A percentile compares a stretch with the other conserved stretches of the same genome.
Evolutionary conservation across 2,113 vertebrate genomes (phyloP).

Genomic region (Cinclus cinclus): DNA sequence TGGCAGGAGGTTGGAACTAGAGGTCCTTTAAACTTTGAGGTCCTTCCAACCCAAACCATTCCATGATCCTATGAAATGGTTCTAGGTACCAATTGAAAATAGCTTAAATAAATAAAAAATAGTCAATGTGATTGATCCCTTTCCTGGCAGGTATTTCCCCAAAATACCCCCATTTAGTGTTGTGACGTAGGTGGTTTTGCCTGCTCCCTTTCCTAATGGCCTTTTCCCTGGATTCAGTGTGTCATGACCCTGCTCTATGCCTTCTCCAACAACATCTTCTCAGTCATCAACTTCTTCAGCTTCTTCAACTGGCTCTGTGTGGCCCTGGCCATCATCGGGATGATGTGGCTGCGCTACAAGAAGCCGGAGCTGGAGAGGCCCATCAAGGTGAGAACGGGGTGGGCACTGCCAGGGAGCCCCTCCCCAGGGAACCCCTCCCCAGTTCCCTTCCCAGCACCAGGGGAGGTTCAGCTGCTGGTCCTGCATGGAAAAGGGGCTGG

Average conservation of each 20-base stretch:
- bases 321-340: conserved; percentile 92
- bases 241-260: conserved; percentile 94
- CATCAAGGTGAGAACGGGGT: conserved; percentile 83
- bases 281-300: conserved; percentile 99
- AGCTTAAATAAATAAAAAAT: not conserved
- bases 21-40: not conserved
- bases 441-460: not conserved
- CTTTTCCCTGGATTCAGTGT: conserved; percentile 75
- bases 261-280: conserved; percentile 95
- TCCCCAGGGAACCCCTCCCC: not conserved
- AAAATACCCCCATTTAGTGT: not conserved
- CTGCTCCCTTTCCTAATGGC: not conserved
- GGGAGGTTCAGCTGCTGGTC: not conserved
- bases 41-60: not conserved
- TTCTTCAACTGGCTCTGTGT: conserved; percentile 99
- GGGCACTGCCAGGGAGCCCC: not conserved
- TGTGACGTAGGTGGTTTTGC: not conserved
- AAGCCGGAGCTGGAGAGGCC: conserved; percentile 91
- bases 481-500: not conserved
- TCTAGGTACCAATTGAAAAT: not conserved
- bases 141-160: not conserved
- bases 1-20: not conserved
- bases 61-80: not conserved
- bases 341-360: conserved; percentile 96
- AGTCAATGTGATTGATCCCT: not conserved